These are phyloP conservation scores for Ancistrus triradiatus DNA, from an alignment of 2,113 vertebrate genomes.

Conservation along the genomic window DNA sequence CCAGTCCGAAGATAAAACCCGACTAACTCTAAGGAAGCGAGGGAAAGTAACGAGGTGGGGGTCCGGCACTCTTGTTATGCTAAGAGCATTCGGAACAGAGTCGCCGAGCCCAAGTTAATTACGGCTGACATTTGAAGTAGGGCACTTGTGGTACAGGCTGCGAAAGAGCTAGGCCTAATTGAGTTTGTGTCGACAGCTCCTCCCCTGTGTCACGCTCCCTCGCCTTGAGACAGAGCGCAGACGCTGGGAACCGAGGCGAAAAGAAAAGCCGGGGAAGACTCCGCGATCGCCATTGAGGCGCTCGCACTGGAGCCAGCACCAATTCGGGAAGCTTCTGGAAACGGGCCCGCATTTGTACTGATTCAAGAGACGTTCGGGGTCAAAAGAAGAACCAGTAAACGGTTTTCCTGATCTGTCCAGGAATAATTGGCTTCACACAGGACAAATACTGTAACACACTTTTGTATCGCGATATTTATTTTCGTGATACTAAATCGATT, in stretches of 20 bases:
- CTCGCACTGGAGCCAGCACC: no score
- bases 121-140: conserved; percentile 72
- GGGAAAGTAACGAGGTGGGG: conserved; percentile 14
- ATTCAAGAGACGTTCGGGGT: background rate
- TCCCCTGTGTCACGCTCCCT: conserved; percentile 37
- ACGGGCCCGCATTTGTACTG: background rate
- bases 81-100: conserved; percentile 57
- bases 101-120: conserved; percentile 67
- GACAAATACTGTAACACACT: no score
- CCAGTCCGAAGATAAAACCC: conserved; percentile 28
- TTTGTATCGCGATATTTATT: no score
- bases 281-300: no score
- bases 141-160: conserved; percentile 57
- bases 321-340: no score
- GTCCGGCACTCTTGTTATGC: conserved; percentile 59
- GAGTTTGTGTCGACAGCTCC: conserved; percentile 63
- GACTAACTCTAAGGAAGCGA: background rate
- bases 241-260: conserved; percentile 44
- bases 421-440: no score
- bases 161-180: conserved; percentile 64
- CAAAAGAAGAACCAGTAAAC: no score
- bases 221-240: conserved; percentile 29
- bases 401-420: no score
- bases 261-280: conserved; percentile 16
- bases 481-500: no score